Conservation (phyloP, 2,113 vertebrate genomes). For the Rhizomys pruinosus region DNA sequence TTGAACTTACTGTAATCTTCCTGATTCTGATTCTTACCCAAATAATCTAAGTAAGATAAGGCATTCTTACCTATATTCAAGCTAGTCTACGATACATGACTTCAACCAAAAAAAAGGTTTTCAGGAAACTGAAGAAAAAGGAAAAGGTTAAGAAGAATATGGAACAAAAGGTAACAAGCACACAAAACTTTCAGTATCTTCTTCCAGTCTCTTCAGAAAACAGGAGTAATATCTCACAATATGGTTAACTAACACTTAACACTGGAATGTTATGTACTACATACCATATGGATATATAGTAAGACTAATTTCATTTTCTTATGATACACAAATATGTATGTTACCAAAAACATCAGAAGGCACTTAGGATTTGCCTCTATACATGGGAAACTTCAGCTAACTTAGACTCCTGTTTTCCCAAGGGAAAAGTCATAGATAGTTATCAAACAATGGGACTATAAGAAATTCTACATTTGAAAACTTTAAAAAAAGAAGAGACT, state of each 20-base stretch:
- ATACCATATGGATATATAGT: background rate
- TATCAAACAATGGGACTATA: constrained; percentile 19
- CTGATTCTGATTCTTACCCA: background rate
- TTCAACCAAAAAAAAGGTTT: constrained; percentile 38
- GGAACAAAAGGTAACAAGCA: background rate
- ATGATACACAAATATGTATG: background rate
- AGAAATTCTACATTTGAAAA: constrained; percentile 26
- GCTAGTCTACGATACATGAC: background rate
- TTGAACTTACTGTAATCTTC: background rate
- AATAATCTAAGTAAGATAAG: background rate
- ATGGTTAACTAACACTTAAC: constrained; percentile 36
- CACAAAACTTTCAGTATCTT: constrained; percentile 16
- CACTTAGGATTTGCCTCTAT: constrained; percentile 2
- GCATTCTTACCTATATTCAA: background rate
- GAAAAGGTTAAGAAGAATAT: background rate
- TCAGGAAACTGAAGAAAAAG: background rate
- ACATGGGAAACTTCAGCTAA: background rate
- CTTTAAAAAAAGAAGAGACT: constrained; percentile 46
- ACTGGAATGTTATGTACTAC: background rate
- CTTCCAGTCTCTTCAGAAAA: constrained; percentile 43
- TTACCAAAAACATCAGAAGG: background rate
- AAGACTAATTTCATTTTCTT: constrained; percentile 51
- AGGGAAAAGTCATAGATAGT: constrained; percentile 5
- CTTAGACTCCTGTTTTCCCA: constrained; percentile 46
- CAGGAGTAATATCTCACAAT: background rate